Conservation (phyloP, 2,888 invertebrate genomes). For the Drosophila eohydei region DNA sequence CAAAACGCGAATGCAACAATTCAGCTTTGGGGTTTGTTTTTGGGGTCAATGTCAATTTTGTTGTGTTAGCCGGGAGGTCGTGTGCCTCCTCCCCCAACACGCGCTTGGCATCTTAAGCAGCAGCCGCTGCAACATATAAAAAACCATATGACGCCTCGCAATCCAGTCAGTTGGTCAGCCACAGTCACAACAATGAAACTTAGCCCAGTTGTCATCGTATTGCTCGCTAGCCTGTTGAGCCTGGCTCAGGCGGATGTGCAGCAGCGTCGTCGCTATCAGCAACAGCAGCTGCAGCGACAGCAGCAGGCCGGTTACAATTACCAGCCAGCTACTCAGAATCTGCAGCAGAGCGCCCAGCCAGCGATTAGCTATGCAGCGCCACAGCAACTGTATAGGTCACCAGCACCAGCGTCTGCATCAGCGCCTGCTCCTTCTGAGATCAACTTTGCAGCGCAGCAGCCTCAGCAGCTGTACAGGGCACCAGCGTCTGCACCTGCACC, state of each 20-base stretch:
- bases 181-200: constrained; percentile 56
- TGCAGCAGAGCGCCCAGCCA: constrained; percentile 49
- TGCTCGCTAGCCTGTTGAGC: constrained; percentile 41
- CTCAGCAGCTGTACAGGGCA: constrained; percentile 38
- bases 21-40: constrained; percentile 37
- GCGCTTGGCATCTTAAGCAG: constrained; percentile 64
- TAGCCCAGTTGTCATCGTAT: constrained; percentile 45
- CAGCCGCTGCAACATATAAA: constrained; percentile 52
- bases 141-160: constrained; percentile 28
- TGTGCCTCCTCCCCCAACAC: constrained; percentile 18
- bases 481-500: constrained; percentile 32
- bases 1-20: constrained; percentile 48
- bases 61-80: constrained; percentile 45
- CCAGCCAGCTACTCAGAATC: constrained; percentile 61
- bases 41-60: constrained; percentile 74
- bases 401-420: constrained; percentile 9
- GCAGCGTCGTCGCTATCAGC: constrained; percentile 45
- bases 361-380: constrained; percentile 26
- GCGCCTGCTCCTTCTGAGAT: neutral
- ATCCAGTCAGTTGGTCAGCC: constrained; percentile 24
- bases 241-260: constrained; percentile 43
- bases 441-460: constrained; percentile 1
- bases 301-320: constrained; percentile 71
- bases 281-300: constrained; percentile 50
- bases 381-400: constrained; percentile 41